phyloP scores from a whole-genome alignment of 2,888 invertebrate species.

The Neoitamus cyanurus region DNA sequence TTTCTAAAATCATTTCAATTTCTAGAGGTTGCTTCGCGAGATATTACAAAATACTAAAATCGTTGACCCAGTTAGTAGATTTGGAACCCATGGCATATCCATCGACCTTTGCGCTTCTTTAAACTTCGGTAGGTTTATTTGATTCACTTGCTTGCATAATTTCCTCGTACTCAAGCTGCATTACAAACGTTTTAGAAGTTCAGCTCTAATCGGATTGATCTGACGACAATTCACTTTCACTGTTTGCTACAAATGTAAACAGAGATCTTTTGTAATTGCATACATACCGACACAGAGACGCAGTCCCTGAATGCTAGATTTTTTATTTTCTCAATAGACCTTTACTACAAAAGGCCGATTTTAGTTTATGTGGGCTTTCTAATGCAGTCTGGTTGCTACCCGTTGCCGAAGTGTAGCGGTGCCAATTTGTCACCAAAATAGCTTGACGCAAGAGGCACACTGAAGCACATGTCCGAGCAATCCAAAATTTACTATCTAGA shows the following conservation, averaged over 20 bases:
- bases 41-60: not conserved
- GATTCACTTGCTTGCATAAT: not conserved
- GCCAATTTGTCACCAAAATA: constrained; percentile 1
- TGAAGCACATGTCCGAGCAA: not conserved
- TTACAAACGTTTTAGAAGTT: not conserved
- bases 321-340: not conserved
- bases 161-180: not conserved
- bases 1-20: not conserved
- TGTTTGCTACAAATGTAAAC: not conserved
- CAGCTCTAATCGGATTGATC: not conserved
- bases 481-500: not conserved
- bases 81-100: not conserved
- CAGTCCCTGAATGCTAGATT: not conserved
- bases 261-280: not conserved
- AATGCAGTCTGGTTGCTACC: not conserved
- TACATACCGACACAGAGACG: not conserved
- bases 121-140: not conserved
- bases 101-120: not conserved
- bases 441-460: not conserved
- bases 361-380: not conserved
- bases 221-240: not conserved
- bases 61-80: not conserved
- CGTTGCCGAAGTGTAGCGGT: not conserved
- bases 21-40: not conserved
- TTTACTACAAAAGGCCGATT: not conserved